These are phyloP conservation scores for Myotis planiceps DNA, from an alignment of 2,797 vertebrate species.

Conservation along the genomic window DNA sequence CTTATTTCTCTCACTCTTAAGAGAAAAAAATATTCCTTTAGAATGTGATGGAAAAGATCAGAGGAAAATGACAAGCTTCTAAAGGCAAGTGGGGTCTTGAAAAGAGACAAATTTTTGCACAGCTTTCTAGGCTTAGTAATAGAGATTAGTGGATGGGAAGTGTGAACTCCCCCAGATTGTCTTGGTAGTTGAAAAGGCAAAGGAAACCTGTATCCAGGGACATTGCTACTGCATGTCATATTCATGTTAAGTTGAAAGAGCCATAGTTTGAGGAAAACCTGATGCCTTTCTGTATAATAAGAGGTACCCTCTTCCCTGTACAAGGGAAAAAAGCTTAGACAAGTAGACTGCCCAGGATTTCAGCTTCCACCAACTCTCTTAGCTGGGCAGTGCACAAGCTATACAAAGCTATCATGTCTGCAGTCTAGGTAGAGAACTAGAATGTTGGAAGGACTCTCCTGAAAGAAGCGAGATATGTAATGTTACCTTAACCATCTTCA, in stretches of 20 bases:
- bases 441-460: neutral
- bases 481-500: neutral
- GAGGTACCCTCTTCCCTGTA: neutral
- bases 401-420: neutral
- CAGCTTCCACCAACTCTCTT: neutral
- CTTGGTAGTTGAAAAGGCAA: neutral
- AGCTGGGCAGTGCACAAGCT: neutral
- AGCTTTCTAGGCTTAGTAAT: neutral
- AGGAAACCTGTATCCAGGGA: neutral
- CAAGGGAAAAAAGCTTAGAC: neutral
- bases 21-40: neutral
- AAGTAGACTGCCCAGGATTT: neutral
- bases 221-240: neutral
- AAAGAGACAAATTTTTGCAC: neutral
- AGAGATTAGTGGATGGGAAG: neutral
- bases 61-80: neutral
- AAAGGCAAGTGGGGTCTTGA: neutral
- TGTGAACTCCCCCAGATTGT: neutral
- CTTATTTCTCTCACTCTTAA: neutral
- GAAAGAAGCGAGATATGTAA: neutral
- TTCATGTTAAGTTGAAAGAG: neutral
- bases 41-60: neutral
- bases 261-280: neutral
- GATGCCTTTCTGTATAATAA: neutral
- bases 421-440: neutral